Evolutionary conservation across 2,797 vertebrate genomes (phyloP).

Genomic region (Pangasius mekongensis): DNA sequence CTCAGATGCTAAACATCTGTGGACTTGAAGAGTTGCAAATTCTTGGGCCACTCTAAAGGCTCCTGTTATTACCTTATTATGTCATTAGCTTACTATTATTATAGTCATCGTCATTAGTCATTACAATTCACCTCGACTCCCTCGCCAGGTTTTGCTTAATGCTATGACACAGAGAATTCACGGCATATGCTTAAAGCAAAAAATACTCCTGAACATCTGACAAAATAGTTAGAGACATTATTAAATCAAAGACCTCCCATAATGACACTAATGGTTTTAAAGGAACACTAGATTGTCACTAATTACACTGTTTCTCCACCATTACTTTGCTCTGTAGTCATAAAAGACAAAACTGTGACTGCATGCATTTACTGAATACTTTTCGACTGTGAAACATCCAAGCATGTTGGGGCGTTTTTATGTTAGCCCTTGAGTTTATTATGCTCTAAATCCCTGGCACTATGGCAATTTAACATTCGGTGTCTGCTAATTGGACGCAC

Average conservation of each 20-base stretch:
- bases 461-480: slow-evolving; percentile 38
- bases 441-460: slow-evolving; percentile 52
- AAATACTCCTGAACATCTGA: slow-evolving; percentile 6
- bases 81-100: neutral
- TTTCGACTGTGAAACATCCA: slow-evolving; percentile 11
- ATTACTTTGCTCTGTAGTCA: slow-evolving; percentile 3
- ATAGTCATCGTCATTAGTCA: neutral
- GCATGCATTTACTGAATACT: slow-evolving; percentile 15
- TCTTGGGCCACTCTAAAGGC: neutral
- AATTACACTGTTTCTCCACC: slow-evolving; percentile 17
- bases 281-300: slow-evolving; percentile 20
- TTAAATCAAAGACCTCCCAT: neutral
- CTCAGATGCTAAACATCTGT: neutral
- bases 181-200: neutral
- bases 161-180: neutral
- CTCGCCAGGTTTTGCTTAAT: neutral
- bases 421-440: slow-evolving; percentile 34
- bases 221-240: neutral
- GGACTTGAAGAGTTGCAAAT: neutral
- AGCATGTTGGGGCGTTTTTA: neutral
- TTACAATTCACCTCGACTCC: neutral
- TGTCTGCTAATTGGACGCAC: slow-evolving; percentile 53
- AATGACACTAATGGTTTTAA: slow-evolving; percentile 23
- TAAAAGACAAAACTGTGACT: neutral
- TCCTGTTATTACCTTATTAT: neutral